Percentiles rank a stretch among this genome's conserved stretches.
phyloP scores from a whole-genome alignment of 1,140 invertebrate species.

The Pogonomyrmex barbatus region DNA sequence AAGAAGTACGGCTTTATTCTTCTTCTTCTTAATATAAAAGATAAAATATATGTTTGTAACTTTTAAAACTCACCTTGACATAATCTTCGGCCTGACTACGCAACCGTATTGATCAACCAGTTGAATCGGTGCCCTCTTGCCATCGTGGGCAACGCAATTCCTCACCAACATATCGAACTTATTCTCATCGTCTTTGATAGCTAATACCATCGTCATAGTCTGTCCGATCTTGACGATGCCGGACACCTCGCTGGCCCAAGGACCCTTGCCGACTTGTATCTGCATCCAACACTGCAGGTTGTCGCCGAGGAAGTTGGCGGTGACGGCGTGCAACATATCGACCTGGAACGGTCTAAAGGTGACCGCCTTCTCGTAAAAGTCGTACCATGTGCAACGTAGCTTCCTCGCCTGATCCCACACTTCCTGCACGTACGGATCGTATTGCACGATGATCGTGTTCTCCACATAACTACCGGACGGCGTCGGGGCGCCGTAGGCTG shows the following conservation, averaged over 20 bases:
- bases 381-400: slow-evolving; percentile 96
- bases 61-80: slow-evolving; percentile 88
- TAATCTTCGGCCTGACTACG: slow-evolving; percentile 96
- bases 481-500: slow-evolving; percentile 91
- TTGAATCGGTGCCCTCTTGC: slow-evolving; percentile 96
- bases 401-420: slow-evolving; percentile 95
- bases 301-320: slow-evolving; percentile 97
- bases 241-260: slow-evolving; percentile 97
- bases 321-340: slow-evolving; percentile 97
- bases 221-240: slow-evolving; percentile 98
- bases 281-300: slow-evolving; percentile 99
- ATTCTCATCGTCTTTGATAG: slow-evolving; percentile 97
- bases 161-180: slow-evolving; percentile 98
- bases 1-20: neutral
- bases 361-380: slow-evolving; percentile 97
- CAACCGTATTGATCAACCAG: slow-evolving; percentile 96
- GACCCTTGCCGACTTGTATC: slow-evolving; percentile 97
- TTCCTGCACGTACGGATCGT: slow-evolving; percentile 97
- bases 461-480: slow-evolving; percentile 97
- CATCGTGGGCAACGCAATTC: slow-evolving; percentile 97
- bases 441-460: slow-evolving; percentile 98
- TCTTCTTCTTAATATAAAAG: neutral
- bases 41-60: neutral
- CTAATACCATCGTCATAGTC: slow-evolving; percentile 98
- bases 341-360: slow-evolving; percentile 97